Evolutionary conservation across 2,113 vertebrate species (phyloP), one percentile per base, ranked within the genome.

Genomic region (Lampris incognitus): DNA sequence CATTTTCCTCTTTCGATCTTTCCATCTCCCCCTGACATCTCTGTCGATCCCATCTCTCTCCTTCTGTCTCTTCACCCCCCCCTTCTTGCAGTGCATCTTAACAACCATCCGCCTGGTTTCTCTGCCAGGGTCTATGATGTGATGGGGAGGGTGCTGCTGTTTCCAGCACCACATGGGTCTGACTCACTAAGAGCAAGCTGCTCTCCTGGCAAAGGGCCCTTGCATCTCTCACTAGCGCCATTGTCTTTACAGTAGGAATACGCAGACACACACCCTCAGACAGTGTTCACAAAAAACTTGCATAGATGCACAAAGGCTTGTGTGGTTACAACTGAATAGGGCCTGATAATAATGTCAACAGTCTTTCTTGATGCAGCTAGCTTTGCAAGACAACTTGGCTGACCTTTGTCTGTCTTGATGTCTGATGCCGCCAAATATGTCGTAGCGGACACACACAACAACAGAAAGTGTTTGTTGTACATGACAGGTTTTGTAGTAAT

Each of bases 111-210:
- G 51, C 13, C 50, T 51, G 84, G 87, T 90, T 90, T 68, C 82
- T 83, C 54, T 89, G 65, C 87, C 79, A 85, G 89, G 78, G 93
- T 89, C 51, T 78, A 94, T 89, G 84, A 92, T 69, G 46, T 65
- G 88, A 82, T 87, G 87, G 8, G 78, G 85, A 93, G 83, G 92
- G 94, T 93, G 94, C 91, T 92, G 87, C 90, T 91, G 76, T 91
- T 85, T 72, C 69, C 82, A 84, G 83, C 68, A 84, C 70, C 44
- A 78, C 81, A 24, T 52, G 88, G 87, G 86, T 88, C 78, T 58
- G 89, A 79, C 83, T 91, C 80, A 85, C 83, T 94, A 90, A 92
- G 92, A 90, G 94, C 69, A 56, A 88, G 59, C 64, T 66, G 3
- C 65, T 76, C 36, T 73, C 75, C 51, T 2, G 52, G 11, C n/a